Base-by-base conservation (phyloP, 2,888 invertebrate species). In the Acleris laterana region DNA sequence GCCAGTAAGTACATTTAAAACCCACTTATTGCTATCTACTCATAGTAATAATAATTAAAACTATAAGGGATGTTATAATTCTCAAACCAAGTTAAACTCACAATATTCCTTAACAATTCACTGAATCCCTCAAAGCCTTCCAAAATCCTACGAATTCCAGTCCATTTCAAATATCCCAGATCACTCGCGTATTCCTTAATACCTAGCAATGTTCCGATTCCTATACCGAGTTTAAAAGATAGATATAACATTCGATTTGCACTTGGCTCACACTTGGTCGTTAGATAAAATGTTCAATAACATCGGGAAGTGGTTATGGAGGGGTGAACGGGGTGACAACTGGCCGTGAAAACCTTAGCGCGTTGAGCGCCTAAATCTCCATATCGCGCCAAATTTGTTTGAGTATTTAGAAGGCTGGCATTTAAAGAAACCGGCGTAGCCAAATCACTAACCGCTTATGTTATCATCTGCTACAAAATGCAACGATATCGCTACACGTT, bases 311-410 rank as follows among this genome's bases (percentile, higher is more conserved):
- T 78, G 80, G 82, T 84, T 87, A 84, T 82, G 79, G 79, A n/a
- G 80, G 79, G 77, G 77, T 75, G 78, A 76, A 85, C 83, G 77
- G 81, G 80, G 86, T 88, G 87, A 83, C 82, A 84, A 89, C 81
- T 83, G 79, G 78, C 75, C 79, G 72, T 78, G 76, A 77, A 81
- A 82, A 77, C 79, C 38, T 38, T 38, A 38, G 13, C 13, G 4
- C 13, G 13, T 13, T 11, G 38, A 38, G 13, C 13, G 38, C 38
- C 38, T 13, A 38, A 38, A 38, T 38, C 38, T 38, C 38, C 13
- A 38, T 38, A 38, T 38, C 13, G 38, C 4, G 38, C 9, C 38
- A 13, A 13, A 38, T 38, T 38, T 13, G 4, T 13, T 38, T 13
- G 13, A 38, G 2, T 38, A 13, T 38, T 13, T 4, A 13, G 3